These are phyloP conservation scores for Epizoanthus ramosus DNA, from an alignment of 92 coral and sea anemone species.

Conservation along the genomic window DNA sequence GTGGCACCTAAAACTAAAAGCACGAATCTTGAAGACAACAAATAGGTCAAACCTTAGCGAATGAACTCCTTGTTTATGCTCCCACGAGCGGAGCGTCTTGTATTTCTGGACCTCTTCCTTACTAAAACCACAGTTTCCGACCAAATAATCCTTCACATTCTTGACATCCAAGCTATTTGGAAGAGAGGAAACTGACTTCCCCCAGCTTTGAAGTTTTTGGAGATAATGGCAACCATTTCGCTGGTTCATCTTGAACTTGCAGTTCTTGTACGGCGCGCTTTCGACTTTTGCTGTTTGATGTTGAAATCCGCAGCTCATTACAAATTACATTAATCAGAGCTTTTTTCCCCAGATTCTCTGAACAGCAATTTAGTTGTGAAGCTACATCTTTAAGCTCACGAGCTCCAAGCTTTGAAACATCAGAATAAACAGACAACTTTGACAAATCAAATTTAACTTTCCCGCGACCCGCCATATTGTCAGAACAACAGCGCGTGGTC, in stretches of 20 bases:
- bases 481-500: neutral
- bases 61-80: constrained; percentile 65
- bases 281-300: too few relatives aligned
- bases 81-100: constrained; percentile 60
- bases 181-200: constrained; percentile 39
- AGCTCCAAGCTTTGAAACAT: constrained; percentile 10
- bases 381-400: neutral
- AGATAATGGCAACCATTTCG: too few relatives aligned
- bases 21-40: too few relatives aligned
- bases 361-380: constrained; percentile 3
- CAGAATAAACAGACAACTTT: neutral
- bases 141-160: constrained; percentile 38
- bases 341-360: constrained; percentile 32
- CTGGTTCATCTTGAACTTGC: too few relatives aligned
- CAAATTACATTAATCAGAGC: constrained; percentile 50
- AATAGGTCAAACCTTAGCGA: constrained; percentile 8
- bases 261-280: too few relatives aligned
- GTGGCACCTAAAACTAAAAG: too few relatives aligned
- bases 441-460: neutral
- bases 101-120: constrained; percentile 50
- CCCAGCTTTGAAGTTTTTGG: too few relatives aligned
- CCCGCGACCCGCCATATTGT: constrained; percentile 5
- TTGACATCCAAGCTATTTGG: constrained; percentile 44
- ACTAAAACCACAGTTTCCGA: constrained; percentile 39
- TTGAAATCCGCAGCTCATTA: constrained; percentile 42